phyloP scores from a whole-genome alignment of 2,797 vertebrate species.

The Coccyzus lansbergi region DNA sequence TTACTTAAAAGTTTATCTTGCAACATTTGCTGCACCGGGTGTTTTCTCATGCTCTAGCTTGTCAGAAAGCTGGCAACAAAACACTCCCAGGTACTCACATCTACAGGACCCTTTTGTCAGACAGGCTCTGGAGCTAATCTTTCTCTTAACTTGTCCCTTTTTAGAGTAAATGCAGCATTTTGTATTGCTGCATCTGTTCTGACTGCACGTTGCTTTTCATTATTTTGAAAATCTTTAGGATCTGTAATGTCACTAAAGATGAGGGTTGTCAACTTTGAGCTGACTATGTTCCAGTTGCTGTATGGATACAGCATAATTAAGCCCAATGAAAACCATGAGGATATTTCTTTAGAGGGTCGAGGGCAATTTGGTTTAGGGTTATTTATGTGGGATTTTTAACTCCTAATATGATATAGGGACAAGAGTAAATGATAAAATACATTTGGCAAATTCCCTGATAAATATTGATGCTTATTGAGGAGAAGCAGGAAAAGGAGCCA shows the following conservation, averaged over 20 bases:
- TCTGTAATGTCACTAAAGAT: not conserved
- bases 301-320: not conserved
- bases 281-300: not conserved
- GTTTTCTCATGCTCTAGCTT: not conserved
- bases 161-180: not conserved
- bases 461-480: conserved; percentile 56
- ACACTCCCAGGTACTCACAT: not conserved
- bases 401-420: not conserved
- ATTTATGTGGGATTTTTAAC: not conserved
- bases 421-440: conserved; percentile 54
- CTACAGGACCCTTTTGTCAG: not conserved
- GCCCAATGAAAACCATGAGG: not conserved
- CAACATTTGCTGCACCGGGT: not conserved
- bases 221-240: not conserved
- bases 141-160: not conserved
- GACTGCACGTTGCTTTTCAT: not conserved
- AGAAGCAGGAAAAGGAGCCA: conserved; percentile 48
- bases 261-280: not conserved
- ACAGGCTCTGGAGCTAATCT: not conserved
- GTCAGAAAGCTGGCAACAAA: not conserved
- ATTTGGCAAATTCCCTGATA: conserved; percentile 59
- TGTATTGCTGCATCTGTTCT: not conserved
- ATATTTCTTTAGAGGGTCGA: not conserved
- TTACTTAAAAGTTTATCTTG: not conserved
- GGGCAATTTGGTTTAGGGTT: not conserved